phyloP scores from a whole-genome alignment of 2,113 vertebrate genomes.

The Leucoraja erinaceus region DNA sequence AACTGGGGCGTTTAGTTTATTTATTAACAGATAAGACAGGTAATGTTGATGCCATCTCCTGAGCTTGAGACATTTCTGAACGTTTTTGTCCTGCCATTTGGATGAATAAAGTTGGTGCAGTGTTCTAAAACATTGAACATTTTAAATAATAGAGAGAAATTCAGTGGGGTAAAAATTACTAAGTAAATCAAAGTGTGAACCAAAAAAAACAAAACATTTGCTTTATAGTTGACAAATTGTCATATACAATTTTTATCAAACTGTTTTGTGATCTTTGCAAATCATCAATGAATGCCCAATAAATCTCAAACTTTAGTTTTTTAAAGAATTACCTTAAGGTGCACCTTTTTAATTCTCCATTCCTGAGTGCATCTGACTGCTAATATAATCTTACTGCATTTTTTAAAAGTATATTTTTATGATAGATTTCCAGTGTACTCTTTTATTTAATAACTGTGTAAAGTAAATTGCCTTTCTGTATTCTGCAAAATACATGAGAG shows the following conservation, averaged over 20 bases:
- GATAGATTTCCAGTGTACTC: no score
- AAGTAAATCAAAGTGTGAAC: background rate
- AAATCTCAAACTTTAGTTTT: background rate
- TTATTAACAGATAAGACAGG: constrained; percentile 95
- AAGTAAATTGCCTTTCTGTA: background rate
- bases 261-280: background rate
- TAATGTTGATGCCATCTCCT: constrained; percentile 47
- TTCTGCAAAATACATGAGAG: background rate
- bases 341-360: background rate
- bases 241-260: background rate
- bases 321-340: background rate
- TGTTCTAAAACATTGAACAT: background rate
- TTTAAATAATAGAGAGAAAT: background rate
- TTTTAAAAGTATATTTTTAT: background rate
- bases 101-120: background rate
- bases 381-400: constrained; percentile 19
- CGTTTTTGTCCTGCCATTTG: background rate
- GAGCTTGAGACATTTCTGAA: constrained; percentile 28
- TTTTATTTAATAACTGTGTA: constrained; percentile 27
- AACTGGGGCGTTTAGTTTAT: constrained; percentile 87
- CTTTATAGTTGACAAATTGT: background rate
- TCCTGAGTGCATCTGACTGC: background rate
- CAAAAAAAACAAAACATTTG: background rate
- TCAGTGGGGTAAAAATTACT: background rate
- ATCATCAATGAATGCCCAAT: background rate